These are phyloP conservation scores for Adelphocoris suturalis DNA, from an alignment of 2,888 invertebrate genomes.

Conservation along the genomic window DNA sequence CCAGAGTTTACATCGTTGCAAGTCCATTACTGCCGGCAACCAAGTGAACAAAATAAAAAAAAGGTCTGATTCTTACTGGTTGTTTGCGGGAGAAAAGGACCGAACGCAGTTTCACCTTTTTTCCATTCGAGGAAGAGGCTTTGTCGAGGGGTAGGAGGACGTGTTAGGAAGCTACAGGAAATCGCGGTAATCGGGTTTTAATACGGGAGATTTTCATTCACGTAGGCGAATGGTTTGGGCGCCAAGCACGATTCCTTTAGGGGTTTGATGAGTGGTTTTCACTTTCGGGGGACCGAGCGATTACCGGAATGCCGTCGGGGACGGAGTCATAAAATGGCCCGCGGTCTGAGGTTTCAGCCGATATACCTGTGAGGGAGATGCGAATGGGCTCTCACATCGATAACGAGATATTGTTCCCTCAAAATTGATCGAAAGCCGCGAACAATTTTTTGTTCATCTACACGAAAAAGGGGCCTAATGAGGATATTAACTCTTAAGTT, in stretches of 20 bases:
- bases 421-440: no score
- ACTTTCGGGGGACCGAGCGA: not conserved
- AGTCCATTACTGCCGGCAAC: not conserved
- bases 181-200: conserved; percentile 28
- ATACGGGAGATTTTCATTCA: conserved; percentile 48
- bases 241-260: conserved; percentile 28
- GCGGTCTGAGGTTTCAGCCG: not conserved
- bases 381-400: no score
- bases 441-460: no score
- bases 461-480: no score
- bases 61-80: not conserved
- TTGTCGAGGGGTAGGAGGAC: not conserved
- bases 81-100: not conserved
- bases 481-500: no score
- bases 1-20: not conserved
- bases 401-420: no score
- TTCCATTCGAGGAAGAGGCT: not conserved
- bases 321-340: not conserved
- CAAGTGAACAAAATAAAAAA: not conserved
- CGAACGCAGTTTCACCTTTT: conserved; percentile 8
- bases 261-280: conserved; percentile 41
- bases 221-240: conserved; percentile 24
- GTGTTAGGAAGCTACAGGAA: not conserved
- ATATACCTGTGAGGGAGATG: no score
- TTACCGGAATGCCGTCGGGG: conserved; percentile 3